Conservation (phyloP, 2,113 vertebrate species). For the Turnix velox region DNA sequence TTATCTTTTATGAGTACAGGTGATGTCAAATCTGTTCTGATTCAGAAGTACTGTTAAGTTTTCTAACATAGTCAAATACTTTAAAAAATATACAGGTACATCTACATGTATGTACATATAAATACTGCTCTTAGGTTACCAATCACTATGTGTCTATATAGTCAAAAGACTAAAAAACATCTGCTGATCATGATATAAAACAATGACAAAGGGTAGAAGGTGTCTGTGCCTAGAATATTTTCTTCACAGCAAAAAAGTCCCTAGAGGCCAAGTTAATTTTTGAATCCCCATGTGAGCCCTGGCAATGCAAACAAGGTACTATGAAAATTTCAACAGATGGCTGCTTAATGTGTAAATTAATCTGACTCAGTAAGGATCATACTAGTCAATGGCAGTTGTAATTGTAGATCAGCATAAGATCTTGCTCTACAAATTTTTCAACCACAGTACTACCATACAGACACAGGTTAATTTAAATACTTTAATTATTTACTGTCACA, state of each 20-base stretch:
- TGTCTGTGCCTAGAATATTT: constrained; percentile 43
- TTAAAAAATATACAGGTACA: background rate
- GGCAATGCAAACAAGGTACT: constrained; percentile 45
- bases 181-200: constrained; percentile 39
- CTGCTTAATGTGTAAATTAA: constrained; percentile 74
- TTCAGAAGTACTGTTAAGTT: constrained; percentile 14
- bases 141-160: constrained; percentile 10
- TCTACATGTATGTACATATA: background rate
- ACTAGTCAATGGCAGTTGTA: constrained; percentile 67
- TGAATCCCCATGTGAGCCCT: constrained; percentile 36
- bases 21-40: constrained; percentile 55
- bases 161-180: constrained; percentile 20
- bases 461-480: constrained; percentile 68
- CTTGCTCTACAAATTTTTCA: constrained; percentile 69
- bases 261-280: constrained; percentile 31
- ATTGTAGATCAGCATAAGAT: constrained; percentile 72
- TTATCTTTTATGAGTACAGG: constrained; percentile 52
- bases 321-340: constrained; percentile 71
- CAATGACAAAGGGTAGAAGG: constrained; percentile 10
- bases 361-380: constrained; percentile 67
- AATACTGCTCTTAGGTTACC: background rate
- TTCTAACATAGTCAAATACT: constrained; percentile 29
- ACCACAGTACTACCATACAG: constrained; percentile 41
- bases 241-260: constrained; percentile 43
- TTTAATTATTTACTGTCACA: constrained; percentile 76